A percentile compares a stretch with the other conserved stretches of the same genome.
These are phyloP conservation scores for Brachypodius melanocephalos DNA, from an alignment of 2,113 vertebrate genomes.

Conservation along the genomic window DNA sequence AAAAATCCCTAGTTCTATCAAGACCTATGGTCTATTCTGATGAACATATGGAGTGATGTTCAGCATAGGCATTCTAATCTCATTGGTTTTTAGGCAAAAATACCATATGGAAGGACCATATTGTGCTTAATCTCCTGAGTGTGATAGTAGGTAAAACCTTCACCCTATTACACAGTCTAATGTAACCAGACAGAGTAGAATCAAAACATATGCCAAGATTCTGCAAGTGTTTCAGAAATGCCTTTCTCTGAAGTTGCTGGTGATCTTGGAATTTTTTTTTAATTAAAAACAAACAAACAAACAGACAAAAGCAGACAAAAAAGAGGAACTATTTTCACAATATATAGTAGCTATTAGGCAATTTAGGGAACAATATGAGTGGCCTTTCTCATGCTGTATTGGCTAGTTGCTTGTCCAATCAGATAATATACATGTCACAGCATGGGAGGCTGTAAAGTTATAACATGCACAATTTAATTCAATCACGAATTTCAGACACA, in stretches of 20 bases:
- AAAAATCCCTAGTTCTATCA: background rate
- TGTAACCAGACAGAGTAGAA: constrained; percentile 66
- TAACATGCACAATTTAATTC: background rate
- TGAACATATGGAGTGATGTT: constrained; percentile 55
- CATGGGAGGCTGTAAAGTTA: background rate
- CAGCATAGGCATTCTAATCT: constrained; percentile 56
- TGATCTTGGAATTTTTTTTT: background rate
- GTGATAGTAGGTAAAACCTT: constrained; percentile 66
- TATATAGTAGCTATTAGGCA: background rate
- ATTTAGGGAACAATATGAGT: background rate
- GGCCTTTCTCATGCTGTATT: background rate
- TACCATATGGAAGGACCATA: constrained; percentile 70
- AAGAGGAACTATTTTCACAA: background rate
- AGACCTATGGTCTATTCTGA: constrained; percentile 1
- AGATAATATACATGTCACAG: background rate
- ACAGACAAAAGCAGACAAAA: background rate
- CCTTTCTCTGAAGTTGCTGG: constrained; percentile 32
- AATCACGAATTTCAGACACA: background rate
- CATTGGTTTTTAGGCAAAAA: constrained; percentile 54
- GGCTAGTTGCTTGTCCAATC: background rate
- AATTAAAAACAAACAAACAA: background rate
- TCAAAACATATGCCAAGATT: constrained; percentile 66
- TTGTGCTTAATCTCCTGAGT: constrained; percentile 67
- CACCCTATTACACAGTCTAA: constrained; percentile 65
- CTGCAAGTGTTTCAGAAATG: constrained; percentile 50